These are phyloP conservation scores for Agrochola lychnidis DNA, from an alignment of 2,888 invertebrate genomes.

Conservation along the genomic window DNA sequence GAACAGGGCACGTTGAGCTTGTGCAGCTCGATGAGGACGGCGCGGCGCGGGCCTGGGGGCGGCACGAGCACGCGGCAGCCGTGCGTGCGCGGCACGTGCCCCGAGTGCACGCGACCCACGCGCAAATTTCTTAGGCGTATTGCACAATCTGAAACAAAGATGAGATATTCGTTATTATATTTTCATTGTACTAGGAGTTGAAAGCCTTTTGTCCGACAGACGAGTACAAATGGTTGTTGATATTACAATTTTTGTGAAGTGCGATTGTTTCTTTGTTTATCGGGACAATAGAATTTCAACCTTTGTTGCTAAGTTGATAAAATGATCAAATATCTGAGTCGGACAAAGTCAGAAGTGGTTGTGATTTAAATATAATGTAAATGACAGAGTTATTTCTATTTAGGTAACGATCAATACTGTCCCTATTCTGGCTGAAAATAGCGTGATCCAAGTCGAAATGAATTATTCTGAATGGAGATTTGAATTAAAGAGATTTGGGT, in stretches of 20 bases:
- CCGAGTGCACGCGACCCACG: conserved; percentile 88
- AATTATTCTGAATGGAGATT: conserved; percentile 30
- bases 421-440: conserved; percentile 33
- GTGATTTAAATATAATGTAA: conserved; percentile 18
- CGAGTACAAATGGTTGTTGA: conserved; percentile 22
- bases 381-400: conserved; percentile 26
- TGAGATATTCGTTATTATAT: not conserved
- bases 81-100: conserved; percentile 87
- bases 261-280: conserved; percentile 37
- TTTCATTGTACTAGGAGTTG: not conserved
- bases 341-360: conserved; percentile 11
- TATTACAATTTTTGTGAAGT: conserved; percentile 24
- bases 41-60: conserved; percentile 83
- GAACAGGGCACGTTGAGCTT: conserved; percentile 93
- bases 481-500: conserved; percentile 39
- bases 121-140: conserved; percentile 86
- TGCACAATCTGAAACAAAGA: conserved; percentile 91
- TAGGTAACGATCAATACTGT: conserved; percentile 44
- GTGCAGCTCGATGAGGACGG: conserved; percentile 92
- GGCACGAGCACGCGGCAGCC: conserved; percentile 91
- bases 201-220: conserved; percentile 5
- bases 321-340: conserved; percentile 20
- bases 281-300: conserved; percentile 21
- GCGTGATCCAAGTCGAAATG: conserved; percentile 4
- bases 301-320: conserved; percentile 30